A percentile compares a stretch with the other conserved stretches of the same genome.
phyloP scores from a whole-genome alignment of 2,797 vertebrate genomes.

The Smutsia gigantea region DNA sequence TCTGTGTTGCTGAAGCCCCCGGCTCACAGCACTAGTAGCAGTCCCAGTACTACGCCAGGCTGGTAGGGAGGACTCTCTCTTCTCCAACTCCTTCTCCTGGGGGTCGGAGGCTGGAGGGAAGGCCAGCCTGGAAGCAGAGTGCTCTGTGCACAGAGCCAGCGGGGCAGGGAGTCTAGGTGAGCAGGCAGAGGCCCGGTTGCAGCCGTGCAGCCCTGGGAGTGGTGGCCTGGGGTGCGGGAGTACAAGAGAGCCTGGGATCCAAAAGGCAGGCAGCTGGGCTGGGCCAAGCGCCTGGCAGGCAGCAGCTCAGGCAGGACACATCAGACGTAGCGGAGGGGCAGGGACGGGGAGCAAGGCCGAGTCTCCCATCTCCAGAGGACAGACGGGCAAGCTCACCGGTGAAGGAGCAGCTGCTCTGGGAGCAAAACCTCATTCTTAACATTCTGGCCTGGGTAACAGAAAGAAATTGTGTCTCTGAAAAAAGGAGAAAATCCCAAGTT shows the following conservation, averaged over 20 bases:
- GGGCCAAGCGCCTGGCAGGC: not conserved
- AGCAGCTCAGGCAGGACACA: fast-evolving
- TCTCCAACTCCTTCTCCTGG: not conserved
- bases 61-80: not conserved
- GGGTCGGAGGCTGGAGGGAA: not conserved
- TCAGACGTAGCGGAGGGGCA: fast-evolving
- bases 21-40: fast-evolving
- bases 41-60: fast-evolving
- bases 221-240: not conserved
- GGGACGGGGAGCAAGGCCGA: not conserved
- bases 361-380: not conserved
- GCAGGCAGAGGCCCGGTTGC: not conserved
- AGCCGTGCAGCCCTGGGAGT: fast-evolving
- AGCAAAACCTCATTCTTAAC: not conserved
- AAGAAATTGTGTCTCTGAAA: not conserved
- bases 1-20: not conserved
- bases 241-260: not conserved
- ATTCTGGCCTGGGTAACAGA: no score
- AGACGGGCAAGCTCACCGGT: not conserved
- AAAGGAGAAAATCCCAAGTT: not conserved
- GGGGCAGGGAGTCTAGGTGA: no score
- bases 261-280: not conserved
- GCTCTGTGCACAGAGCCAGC: not conserved
- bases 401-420: not conserved
- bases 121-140: not conserved